A percentile compares a stretch with the other conserved stretches of the same genome.
Conservation (phyloP, 2,797 vertebrate species). For the Fratercula arctica region DNA sequence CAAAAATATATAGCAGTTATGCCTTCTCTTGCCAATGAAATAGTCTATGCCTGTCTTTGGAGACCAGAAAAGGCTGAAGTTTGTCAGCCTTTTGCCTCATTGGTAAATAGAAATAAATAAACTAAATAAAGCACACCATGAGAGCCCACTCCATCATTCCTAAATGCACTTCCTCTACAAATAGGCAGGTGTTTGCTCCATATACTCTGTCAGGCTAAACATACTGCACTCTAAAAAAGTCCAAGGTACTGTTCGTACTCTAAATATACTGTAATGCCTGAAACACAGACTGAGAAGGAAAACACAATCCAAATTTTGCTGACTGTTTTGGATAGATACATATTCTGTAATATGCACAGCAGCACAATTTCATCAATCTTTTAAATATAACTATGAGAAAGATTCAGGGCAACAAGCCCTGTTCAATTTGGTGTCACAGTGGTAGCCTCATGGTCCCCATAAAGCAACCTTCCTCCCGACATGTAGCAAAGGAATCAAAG, state of each 20-base stretch:
- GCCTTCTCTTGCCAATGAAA: constrained; percentile 3
- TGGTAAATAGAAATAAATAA: constrained; percentile 60
- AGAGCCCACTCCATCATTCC: constrained; percentile 10
- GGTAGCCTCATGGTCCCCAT: not conserved
- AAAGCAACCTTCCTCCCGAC: not conserved
- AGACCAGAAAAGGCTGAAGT: constrained; percentile 28
- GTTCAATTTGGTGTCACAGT: not conserved
- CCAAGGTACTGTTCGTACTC: not conserved
- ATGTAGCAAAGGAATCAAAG: not conserved
- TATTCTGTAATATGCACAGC: not conserved
- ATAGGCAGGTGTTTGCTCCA: constrained; percentile 17
- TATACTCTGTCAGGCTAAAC: constrained; percentile 32
- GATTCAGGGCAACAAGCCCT: not conserved
- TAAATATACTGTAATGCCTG: not conserved
- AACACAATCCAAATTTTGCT: not conserved
- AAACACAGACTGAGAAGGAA: not conserved
- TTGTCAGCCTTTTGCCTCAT: constrained; percentile 21
- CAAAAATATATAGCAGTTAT: constrained; percentile 28
- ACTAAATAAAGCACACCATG: not conserved
- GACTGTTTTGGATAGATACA: not conserved
- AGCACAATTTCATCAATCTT: not conserved
- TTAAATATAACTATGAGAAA: not conserved
- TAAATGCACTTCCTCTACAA: constrained; percentile 34
- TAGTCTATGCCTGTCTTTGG: not conserved
- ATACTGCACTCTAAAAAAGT: constrained; percentile 9